Evolutionary conservation across 2,797 vertebrate genomes (phyloP), one percentile per base, ranked within the genome.

Genomic region (Enteromius unitaeniatus): DNA sequence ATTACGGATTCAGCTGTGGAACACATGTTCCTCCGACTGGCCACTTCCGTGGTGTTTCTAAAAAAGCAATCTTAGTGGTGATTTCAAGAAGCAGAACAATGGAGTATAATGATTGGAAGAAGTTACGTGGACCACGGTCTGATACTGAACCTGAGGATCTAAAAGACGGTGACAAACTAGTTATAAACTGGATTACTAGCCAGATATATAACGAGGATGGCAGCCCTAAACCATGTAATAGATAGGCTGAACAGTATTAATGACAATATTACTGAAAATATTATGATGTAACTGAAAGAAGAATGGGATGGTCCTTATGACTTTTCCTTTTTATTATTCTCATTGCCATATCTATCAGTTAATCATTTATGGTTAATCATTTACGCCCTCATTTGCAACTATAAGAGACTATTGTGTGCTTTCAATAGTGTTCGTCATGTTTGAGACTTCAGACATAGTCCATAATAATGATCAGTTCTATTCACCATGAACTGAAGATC

Each of bases 101-200:
- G 42, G 1, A 78, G 3, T 34, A 0, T 0, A 0, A 0, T 0
- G 0, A n/a, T 3, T 78, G 60, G 76, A 65, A 34, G 6, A 4
- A 4, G 1, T 3, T 78, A n/a, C 0, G 1, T 1, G 0, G 0
- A 17, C 0, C 17, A 13, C 0, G 0, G 15, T 14, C 23, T 47
- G 17, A 19, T 53, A 9, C 51, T 53, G 3, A 6, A 78, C 6
- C 58, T 6, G 75, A 21, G 17, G 76, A 78, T 49, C 76, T 78
- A 3, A 0, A 65, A 0, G 0, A 4, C 6, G 4, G 0, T 4
- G 26, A 65, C 58, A 49, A 78, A 19, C 1, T 0, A 0, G 10
- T 9, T 21, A 64, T 64, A 14, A 65, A 65, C 60, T 3, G 26
- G 45, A 21, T 78, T 34, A 65, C 47, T 31, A 11, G 3, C 0